Evolutionary conservation across 2,113 vertebrate genomes (phyloP).

Genomic region (Xiphorhynchus elegans): DNA sequence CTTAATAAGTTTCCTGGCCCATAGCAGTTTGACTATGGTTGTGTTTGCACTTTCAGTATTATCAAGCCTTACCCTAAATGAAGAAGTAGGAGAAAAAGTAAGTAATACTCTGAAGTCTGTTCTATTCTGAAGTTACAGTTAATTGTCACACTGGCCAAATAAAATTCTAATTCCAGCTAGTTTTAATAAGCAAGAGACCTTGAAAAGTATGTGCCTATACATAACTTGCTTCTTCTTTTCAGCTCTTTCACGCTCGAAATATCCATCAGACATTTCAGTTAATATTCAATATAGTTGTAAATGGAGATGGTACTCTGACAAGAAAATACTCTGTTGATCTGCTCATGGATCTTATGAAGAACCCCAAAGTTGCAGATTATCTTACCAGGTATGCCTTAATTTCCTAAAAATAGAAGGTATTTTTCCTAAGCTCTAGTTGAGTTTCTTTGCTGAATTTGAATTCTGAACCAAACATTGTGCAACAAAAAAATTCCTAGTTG

Average conservation of each 20-base stretch:
- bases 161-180: background rate
- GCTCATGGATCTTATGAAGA: constrained; percentile 90
- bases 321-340: constrained; percentile 94
- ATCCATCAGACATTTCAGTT: constrained; percentile 99
- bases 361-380: constrained; percentile 89
- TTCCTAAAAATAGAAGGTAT: background rate
- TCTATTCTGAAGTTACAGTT: background rate
- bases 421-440: background rate
- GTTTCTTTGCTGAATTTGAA: background rate
- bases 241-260: constrained; percentile 95
- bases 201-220: background rate
- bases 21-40: constrained; percentile 93
- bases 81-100: constrained; percentile 97
- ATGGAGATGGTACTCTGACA: constrained; percentile 92
- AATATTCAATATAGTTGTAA: constrained; percentile 97
- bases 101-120: background rate
- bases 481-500: background rate
- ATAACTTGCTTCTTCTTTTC: constrained; percentile 2
- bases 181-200: background rate
- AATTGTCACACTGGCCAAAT: background rate
- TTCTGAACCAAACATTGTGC: background rate
- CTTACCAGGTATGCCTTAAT: constrained; percentile 83
- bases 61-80: constrained; percentile 92
- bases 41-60: constrained; percentile 93
- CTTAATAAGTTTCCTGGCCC: constrained; percentile 90